Base-by-base conservation (phyloP, 2,113 vertebrate species). In the Columba janthina region DNA sequence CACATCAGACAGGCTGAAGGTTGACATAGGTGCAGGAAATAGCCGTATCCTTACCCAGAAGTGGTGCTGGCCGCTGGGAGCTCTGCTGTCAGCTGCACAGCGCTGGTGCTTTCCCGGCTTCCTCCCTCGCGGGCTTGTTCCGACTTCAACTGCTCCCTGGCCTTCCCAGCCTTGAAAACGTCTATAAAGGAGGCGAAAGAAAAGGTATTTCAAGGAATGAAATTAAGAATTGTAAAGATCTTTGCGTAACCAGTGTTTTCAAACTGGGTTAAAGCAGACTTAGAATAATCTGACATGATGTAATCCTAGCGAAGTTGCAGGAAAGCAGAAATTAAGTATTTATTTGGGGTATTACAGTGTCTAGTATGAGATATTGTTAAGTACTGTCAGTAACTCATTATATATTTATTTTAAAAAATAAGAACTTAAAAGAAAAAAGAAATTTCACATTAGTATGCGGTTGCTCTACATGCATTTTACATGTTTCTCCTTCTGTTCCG, bases 181-280 rank as follows among this genome's bases (percentile, higher is more conserved):
- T 32, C n/a, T 65, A 69, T 88, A 87, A 91, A 93, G 62, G 31
- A 78, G 79, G 79, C 20, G 18, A 72, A 94, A 95, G 83, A 95
- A 94, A 96, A 95, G 93, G 66, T 93, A 93, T 92, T 94, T 96
- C 66, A 91, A 94, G 93, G 96, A 95, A 81, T 56, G 66, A 97
- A 95, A 94, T 96, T 78, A 96, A 83, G 95, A 88, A 94, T 93
- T 96, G 91, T 96, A 96, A 97, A 84, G 95, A 90, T 91, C 85
- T 97, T 94, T 96, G 94, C 97, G 94, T 96, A 96, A 96, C 97
- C 93, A 94, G 93, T 97, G 94, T 96, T 97, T 96, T 96, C 96
- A 97, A 97, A 97, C 90, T 97, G 97, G 97, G 97, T 97, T 97
- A 97, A 96, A 97, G 96, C 92, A 96, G 97, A 96, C 95, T 97